Conservation (phyloP, 2,797 vertebrate species). For the Loris lydekkerianus region DNA sequence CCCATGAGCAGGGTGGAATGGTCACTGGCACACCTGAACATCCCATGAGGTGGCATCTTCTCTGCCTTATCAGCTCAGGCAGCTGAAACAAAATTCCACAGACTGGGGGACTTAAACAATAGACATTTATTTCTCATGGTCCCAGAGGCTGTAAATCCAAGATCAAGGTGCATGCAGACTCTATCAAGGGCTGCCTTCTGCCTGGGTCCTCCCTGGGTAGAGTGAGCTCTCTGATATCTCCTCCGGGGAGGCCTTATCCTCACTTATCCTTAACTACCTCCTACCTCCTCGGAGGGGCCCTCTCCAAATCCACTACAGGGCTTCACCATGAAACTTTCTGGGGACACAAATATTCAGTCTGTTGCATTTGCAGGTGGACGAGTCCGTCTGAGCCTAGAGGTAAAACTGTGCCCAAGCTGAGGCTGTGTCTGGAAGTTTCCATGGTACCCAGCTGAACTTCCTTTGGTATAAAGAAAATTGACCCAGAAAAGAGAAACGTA, state of each 20-base stretch:
- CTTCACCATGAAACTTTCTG: background rate
- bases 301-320: background rate
- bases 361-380: background rate
- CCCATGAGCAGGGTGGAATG: background rate
- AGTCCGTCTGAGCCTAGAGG: background rate
- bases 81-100: background rate
- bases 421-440: accelerated
- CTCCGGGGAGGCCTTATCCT: no score
- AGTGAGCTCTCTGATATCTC: background rate
- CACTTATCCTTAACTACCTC: background rate
- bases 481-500: background rate
- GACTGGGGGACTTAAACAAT: background rate
- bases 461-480: background rate
- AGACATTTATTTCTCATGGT: background rate
- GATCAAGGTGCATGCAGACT: background rate
- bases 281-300: background rate
- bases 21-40: no score
- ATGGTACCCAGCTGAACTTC: background rate
- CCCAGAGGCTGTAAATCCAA: background rate
- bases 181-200: background rate
- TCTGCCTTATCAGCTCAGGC: background rate
- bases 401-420: background rate
- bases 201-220: background rate
- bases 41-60: background rate
- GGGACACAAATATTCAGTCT: background rate